phyloP scores from a whole-genome alignment of 1,140 invertebrate species.

The Drosophila nannoptera region DNA sequence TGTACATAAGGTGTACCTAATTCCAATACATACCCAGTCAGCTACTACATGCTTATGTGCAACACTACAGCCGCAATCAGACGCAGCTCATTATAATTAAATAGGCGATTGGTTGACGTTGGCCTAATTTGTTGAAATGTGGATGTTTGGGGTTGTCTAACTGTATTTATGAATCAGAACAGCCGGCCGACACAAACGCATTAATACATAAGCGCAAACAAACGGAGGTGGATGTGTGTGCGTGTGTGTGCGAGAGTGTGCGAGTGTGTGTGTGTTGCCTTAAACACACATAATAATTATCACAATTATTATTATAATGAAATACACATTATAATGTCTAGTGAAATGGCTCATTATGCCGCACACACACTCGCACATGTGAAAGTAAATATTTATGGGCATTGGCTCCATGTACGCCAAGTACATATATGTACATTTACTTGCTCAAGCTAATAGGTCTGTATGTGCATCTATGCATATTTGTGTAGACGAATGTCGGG shows the following conservation, averaged over 20 bases:
- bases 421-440: slow-evolving; percentile 16
- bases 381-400: slow-evolving; percentile 11
- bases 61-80: slow-evolving; percentile 39
- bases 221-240: slow-evolving; percentile 3
- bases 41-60: slow-evolving; percentile 6
- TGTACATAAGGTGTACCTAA: slow-evolving; percentile 2
- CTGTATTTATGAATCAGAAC: slow-evolving; percentile 48
- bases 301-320: slow-evolving; percentile 59
- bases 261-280: too few relatives aligned
- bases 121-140: slow-evolving; percentile 61
- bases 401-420: background rate
- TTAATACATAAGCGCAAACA: slow-evolving; percentile 15
- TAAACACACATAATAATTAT: slow-evolving; percentile 45
- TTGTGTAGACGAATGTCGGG: background rate
- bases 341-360: slow-evolving; percentile 54
- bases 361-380: slow-evolving; percentile 13
- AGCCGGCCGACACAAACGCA: slow-evolving; percentile 42
- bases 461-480: slow-evolving; percentile 3
- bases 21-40: slow-evolving; percentile 21
- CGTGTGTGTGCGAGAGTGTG: slow-evolving; percentile 15
- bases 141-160: slow-evolving; percentile 8
- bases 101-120: slow-evolving; percentile 64
- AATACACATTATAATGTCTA: slow-evolving; percentile 66
- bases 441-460: slow-evolving; percentile 32
- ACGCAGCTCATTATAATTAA: slow-evolving; percentile 75